These are phyloP conservation scores for Gambusia holbrooki DNA, from an alignment of 2,113 vertebrate genomes.

Conservation along the genomic window DNA sequence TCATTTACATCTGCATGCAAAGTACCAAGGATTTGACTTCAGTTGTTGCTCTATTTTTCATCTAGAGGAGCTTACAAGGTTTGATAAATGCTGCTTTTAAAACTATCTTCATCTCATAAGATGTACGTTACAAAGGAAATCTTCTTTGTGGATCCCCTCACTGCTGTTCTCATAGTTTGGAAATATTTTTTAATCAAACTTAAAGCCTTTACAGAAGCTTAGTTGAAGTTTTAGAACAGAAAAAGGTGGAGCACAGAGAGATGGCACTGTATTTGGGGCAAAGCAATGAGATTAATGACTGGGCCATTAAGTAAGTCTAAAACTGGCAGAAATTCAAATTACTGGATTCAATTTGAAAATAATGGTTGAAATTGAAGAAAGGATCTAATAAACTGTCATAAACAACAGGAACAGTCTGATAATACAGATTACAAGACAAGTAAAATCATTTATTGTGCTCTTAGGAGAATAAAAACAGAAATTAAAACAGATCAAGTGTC, in stretches of 20 bases:
- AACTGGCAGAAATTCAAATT: background rate
- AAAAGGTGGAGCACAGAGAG: slow-evolving; percentile 12
- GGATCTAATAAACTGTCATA: background rate
- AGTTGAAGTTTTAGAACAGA: background rate
- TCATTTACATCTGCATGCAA: slow-evolving; percentile 59
- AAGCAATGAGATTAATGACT: slow-evolving; percentile 13
- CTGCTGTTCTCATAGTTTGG: background rate
- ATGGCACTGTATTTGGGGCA: too few relatives aligned
- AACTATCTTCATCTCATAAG: background rate
- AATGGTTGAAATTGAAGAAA: slow-evolving; percentile 7
- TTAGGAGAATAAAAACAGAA: slow-evolving; percentile 13
- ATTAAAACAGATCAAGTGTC: background rate
- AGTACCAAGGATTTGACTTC: slow-evolving; percentile 14
- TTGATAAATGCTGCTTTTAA: background rate
- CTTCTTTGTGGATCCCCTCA: slow-evolving; percentile 8
- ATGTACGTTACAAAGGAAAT: background rate
- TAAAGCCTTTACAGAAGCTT: background rate
- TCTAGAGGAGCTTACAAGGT: background rate
- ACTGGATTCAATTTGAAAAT: background rate
- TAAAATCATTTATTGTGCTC: slow-evolving; percentile 16
- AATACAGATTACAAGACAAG: slow-evolving; percentile 33
- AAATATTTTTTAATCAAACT: slow-evolving; percentile 3
- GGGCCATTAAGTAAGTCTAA: background rate
- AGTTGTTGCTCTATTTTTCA: slow-evolving; percentile 13
- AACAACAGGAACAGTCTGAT: slow-evolving; percentile 14